Evolutionary conservation across 1,140 invertebrate species (phyloP).

Genomic region (Glomeris maerens): DNA sequence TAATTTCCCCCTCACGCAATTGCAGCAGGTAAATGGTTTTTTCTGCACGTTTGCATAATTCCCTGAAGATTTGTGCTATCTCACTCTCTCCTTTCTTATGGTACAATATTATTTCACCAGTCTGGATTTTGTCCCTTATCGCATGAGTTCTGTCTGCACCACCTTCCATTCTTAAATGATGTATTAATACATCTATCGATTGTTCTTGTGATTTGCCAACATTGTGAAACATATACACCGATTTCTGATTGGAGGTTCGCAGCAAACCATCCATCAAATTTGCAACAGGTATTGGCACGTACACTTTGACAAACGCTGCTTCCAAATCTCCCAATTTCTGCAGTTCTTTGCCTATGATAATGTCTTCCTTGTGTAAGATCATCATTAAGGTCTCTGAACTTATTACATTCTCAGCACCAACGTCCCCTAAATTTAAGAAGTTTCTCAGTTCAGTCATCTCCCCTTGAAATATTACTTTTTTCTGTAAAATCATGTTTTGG

Average conservation of each 20-base stretch:
- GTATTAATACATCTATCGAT: too few relatives aligned
- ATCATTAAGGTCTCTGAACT: background rate
- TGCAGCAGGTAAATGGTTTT: too few relatives aligned
- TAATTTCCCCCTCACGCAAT: too few relatives aligned
- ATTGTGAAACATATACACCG: background rate
- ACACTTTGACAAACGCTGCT: background rate
- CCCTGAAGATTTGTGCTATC: too few relatives aligned
- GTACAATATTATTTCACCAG: too few relatives aligned
- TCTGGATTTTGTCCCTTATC: too few relatives aligned
- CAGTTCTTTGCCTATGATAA: background rate
- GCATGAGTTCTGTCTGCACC: too few relatives aligned
- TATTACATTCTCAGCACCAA: background rate
- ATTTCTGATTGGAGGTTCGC: background rate
- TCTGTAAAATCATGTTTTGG: background rate
- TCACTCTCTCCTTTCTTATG: too few relatives aligned
- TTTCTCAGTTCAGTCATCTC: background rate
- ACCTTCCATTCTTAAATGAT: too few relatives aligned
- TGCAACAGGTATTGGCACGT: background rate
- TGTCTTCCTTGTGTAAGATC: background rate
- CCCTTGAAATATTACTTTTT: background rate
- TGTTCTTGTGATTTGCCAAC: conserved; percentile 1
- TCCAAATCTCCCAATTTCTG: background rate
- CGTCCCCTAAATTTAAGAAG: background rate
- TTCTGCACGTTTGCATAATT: too few relatives aligned
- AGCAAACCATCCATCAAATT: background rate